Evolutionary conservation across 1,140 invertebrate species (phyloP), one percentile per base, ranked within the genome.

Genomic region (Drosophila carrolli): DNA sequence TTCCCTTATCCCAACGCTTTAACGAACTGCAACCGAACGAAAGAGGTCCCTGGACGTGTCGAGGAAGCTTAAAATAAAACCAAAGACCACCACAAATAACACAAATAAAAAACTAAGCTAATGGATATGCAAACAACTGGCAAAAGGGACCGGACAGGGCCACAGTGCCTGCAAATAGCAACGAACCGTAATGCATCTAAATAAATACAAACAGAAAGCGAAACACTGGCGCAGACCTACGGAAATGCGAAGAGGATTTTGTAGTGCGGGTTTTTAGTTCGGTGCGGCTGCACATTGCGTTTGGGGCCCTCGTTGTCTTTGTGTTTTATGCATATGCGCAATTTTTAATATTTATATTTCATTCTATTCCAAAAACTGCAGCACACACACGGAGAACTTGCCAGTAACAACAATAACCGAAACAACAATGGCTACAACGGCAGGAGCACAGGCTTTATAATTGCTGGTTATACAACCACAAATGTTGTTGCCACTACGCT

Each of bases 391-490:
- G n/a, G 9, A 41, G 35, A 44, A 58, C 47, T 51, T 58, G 50
- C 41, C 81, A 68, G 59, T 47, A 62, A 47, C 73, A 81, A 65
- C 59, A 73, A 75, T 68, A 78, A 78, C 50, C 40, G 59, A 41
- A 41, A 71, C 48, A 71, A 71, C 65, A 71, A 71, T 71, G 63
- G 67, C 43, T 11, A 35, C 23, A 67, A 70, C 53, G 48, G 51
- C 60, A 58, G 46, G 57, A 59, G 66, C 48, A 65, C 48, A 65
- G 68, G 74, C 59, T 63, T 75, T 67, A 75, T 86, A 85, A 85
- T 85, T 86, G 82, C 68, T 86, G 65, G 75, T 85, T 78, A 78
- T 81, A 66, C 65, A 74, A 78, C 67, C 73, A 53, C 78, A 85
- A 85, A 70, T 77, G 68, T 54, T 77, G 68, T 61, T 67, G 43